Evolutionary conservation across 2,888 invertebrate genomes (phyloP), one percentile per base, ranked within the genome.

Genomic region (Drosophila phalerata): DNA sequence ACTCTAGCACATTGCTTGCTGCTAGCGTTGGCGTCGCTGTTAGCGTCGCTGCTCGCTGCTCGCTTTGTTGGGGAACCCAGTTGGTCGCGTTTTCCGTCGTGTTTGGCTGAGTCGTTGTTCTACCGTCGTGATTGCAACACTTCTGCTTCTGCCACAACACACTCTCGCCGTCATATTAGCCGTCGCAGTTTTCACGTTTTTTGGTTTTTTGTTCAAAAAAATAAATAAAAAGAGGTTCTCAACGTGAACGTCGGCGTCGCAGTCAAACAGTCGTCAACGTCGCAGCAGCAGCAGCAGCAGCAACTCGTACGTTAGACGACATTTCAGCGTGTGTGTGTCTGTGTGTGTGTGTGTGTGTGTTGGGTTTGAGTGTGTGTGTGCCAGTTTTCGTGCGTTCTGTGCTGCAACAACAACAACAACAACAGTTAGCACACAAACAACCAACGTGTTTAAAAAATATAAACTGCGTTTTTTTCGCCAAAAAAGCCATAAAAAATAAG

Each of bases 81-180:
- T 81, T 65, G 75, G 75, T 72, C 61, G 83, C 70, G 62, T 72
- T 76, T 43, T 64, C 77, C 65, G 60, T 82, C 73, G 73, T 72
- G 64, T 73, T 69, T 68, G 70, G 77, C 83, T 89, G 90, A 90
- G 90, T 90, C 90, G 90, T 87, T 90, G 89, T 90, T 90, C 90
- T 90, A 90, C 90, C 89, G 87, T 85, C 81, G 90, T 81, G 86
- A 90, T 90, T 90, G 90, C 90, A 90, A 89, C 90, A 88, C 88
- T 78, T 85, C 79, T 78, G 81, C 80, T 72, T 69, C 80, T 70
- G 69, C 74, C 48, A 71, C 68, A 60, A 71, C 68, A 60, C 60
- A 66, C 57, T 61, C 60, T 66, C 71, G 73, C 77, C 55, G 66
- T 71, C 65, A 61, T 51, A 38, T 69, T 69, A 61, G 71, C 67